Conservation (phyloP, 2,888 invertebrate genomes). For the Anthrax anthrax region DNA sequence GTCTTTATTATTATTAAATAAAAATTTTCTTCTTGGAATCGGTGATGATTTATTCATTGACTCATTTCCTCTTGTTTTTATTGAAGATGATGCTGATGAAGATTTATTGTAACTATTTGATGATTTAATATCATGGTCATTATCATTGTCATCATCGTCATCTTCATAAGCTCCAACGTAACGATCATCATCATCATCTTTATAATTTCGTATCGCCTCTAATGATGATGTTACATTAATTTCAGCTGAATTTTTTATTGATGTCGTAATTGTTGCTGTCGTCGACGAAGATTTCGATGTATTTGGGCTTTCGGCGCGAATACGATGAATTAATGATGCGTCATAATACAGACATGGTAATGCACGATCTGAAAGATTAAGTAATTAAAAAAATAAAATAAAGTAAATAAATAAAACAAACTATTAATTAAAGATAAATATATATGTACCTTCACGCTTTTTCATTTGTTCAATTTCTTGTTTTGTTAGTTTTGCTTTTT, state of each 20-base stretch:
- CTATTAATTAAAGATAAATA: not conserved
- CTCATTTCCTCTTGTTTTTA: not conserved
- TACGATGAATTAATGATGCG: constrained; percentile 9
- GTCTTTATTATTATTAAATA: not conserved
- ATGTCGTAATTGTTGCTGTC: not conserved
- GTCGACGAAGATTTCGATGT: not conserved
- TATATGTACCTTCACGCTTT: constrained; percentile 3
- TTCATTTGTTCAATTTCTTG: constrained; percentile 9
- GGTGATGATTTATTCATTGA: too few species aligned
- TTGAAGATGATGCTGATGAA: not conserved
- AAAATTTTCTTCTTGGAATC: not conserved
- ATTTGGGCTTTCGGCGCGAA: constrained; percentile 1
- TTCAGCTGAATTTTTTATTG: not conserved
- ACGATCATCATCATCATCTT: constrained; percentile 3
- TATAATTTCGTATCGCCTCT: constrained; percentile 9
- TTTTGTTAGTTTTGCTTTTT: constrained; percentile 9
- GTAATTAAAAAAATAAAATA: not conserved
- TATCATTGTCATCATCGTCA: not conserved
- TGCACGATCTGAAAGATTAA: constrained; percentile 3
- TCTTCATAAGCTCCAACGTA: constrained; percentile 2
- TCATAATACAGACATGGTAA: constrained; percentile 2
- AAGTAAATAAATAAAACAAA: not conserved
- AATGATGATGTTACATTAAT: constrained; percentile 1
- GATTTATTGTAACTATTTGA: not conserved
- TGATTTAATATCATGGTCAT: not conserved